phyloP scores from a whole-genome alignment of 2,888 invertebrate genomes.

The Criorhina ranunculi region DNA sequence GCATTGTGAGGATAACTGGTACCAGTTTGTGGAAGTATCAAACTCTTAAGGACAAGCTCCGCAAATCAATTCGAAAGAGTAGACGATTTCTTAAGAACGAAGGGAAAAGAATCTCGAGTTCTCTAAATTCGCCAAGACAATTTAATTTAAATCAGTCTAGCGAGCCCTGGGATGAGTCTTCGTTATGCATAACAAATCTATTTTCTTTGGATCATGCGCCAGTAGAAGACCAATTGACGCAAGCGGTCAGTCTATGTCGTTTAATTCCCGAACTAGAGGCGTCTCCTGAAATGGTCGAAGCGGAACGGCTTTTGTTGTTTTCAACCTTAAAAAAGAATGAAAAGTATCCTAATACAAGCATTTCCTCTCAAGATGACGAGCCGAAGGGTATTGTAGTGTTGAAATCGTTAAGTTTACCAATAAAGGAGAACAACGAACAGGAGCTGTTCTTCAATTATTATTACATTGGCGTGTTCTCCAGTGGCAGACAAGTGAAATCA shows the following conservation, averaged over 20 bases:
- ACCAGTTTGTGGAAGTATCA: constrained; percentile 80
- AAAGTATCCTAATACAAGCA: constrained; percentile 33
- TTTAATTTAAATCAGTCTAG: constrained; percentile 17
- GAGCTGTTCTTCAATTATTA: constrained; percentile 84
- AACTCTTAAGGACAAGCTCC: constrained; percentile 81
- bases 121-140: constrained; percentile 71
- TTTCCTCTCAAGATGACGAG: constrained; percentile 69
- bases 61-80: constrained; percentile 82
- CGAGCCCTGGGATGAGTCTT: constrained; percentile 77
- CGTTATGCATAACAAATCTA: constrained; percentile 80
- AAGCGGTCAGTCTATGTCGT: constrained; percentile 85
- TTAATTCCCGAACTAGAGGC: constrained; percentile 84
- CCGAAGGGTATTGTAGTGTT: constrained; percentile 32
- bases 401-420: constrained; percentile 80
- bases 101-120: constrained; percentile 79
- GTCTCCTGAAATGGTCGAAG: constrained; percentile 85
- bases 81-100: constrained; percentile 80
- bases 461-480: constrained; percentile 83
- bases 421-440: constrained; percentile 80
- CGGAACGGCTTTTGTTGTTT: constrained; percentile 85
- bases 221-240: constrained; percentile 83
- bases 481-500: constrained; percentile 81
- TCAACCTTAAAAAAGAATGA: constrained; percentile 80
- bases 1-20: constrained; percentile 27
- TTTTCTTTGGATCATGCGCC: constrained; percentile 79